Evolutionary conservation across 2,797 vertebrate genomes (phyloP), one percentile per base, ranked within the genome.

Genomic region (Coranthus polyacanthus): DNA sequence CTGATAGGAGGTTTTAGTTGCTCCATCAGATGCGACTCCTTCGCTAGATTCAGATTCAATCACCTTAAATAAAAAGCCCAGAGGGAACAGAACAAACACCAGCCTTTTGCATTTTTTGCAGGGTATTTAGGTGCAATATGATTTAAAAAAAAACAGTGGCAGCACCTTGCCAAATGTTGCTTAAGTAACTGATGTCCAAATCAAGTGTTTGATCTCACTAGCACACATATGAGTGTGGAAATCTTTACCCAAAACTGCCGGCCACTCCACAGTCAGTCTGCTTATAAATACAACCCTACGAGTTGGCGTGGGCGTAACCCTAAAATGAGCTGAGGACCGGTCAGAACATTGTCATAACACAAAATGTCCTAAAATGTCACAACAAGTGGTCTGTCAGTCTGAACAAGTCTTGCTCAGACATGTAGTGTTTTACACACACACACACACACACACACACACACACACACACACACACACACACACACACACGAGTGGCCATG

Each of bases 291-390:
- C 41, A 16, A 43, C 29, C 22, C 26, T 49, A 18, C n/a, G n/a
- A n/a, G n/a, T n/a, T n/a, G 24, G 18, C 58, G 58, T 52, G 56
- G 55, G 17, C 1, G 43, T 56, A 46, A 62, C 16, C 24, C 36
- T 59, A 17, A 82, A 72, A 72, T 68, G 54, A 74, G 69, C 72
- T 65, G 55, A 41, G 29, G 15, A 59, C 43, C 61, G 64, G 34
- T 69, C 57, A 65, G 20, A 59, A 56, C 49, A 46, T 75, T 52
- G 22, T 69, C 32, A 46, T 36, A 38, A 58, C 41, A 58, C 12
- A 60, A 66, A 76, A 75, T 64, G 50, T 61, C 50, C 56, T 34
- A 55, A 74, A 81, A 72, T 65, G 68, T 72, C 69, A 78, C 51
- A 47, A 61, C 64, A 37, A 67, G 50, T 60, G 37, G 42, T 75